Evolutionary conservation across 2,888 invertebrate species (phyloP).

Genomic region (Platynereis dumerilii): DNA sequence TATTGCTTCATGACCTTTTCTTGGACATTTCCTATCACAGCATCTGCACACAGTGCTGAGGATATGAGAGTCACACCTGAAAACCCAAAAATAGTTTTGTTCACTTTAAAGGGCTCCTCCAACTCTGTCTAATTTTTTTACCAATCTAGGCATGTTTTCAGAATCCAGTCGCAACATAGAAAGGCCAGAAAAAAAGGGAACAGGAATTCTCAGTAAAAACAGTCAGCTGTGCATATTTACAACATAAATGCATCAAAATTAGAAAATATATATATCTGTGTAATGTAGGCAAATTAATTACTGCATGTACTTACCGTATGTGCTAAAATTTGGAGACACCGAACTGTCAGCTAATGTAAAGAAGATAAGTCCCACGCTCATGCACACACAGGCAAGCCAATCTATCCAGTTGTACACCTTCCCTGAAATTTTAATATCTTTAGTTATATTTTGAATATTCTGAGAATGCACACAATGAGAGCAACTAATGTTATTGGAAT

Average conservation of each 20-base stretch:
- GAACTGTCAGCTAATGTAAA: conserved; percentile 83
- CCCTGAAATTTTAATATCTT: conserved; percentile 65
- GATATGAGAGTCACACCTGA: conserved; percentile 68
- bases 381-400: conserved; percentile 81
- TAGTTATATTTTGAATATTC: too few species aligned
- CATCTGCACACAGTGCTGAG: conserved; percentile 89
- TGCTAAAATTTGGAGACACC: conserved; percentile 70
- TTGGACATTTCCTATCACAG: conserved; percentile 94
- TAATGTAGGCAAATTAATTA: too few species aligned
- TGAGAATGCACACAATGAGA: too few species aligned
- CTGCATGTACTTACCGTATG: conserved; percentile 66
- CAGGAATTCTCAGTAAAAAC: too few species aligned
- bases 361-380: conserved; percentile 88
- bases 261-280: too few species aligned
- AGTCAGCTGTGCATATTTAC: too few species aligned
- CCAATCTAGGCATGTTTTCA: too few species aligned
- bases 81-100: conserved; percentile 22
- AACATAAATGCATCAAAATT: too few species aligned
- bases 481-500: too few species aligned
- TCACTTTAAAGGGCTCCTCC: not conserved
- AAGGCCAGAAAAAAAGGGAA: too few species aligned
- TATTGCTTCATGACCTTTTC: conserved; percentile 90
- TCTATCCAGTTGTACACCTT: conserved; percentile 85
- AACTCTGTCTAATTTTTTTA: not conserved
- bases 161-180: too few species aligned